Percentiles rank a stretch among this genome's conserved stretches.
phyloP scores from a whole-genome alignment of 2,888 invertebrate genomes.

The Perdita meconis region DNA sequence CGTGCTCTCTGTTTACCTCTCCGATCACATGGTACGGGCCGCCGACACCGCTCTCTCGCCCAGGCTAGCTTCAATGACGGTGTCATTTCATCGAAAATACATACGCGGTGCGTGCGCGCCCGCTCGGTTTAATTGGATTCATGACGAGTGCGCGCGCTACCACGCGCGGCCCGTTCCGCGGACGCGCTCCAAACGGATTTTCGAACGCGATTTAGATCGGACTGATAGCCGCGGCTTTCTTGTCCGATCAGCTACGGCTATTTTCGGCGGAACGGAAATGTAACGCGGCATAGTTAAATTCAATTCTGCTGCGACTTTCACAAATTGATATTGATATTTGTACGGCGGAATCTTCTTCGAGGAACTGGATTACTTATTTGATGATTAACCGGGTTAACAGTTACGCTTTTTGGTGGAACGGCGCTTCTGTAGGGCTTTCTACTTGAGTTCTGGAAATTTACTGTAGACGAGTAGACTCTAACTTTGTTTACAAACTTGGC shows the following conservation, averaged over 20 bases:
- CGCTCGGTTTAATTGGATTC: conserved; percentile 53
- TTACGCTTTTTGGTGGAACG: too few species aligned
- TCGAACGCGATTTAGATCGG: not conserved
- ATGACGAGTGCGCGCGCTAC: conserved; percentile 48
- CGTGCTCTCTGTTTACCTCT: conserved; percentile 83
- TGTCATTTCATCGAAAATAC: conserved; percentile 57
- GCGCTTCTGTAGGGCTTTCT: too few species aligned
- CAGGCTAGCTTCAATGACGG: conserved; percentile 35
- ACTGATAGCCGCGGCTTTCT: not conserved
- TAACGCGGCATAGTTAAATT: not conserved
- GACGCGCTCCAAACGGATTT: not conserved
- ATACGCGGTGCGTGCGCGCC: conserved; percentile 46
- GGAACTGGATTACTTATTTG: too few species aligned
- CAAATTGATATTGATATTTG: too few species aligned
- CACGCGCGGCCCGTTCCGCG: conserved; percentile 26
- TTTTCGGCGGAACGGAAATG: not conserved
- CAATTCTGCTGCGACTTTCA: too few species aligned
- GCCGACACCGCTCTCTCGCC: conserved; percentile 38
- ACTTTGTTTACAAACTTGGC: too few species aligned
- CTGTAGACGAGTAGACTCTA: too few species aligned
- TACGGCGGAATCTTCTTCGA: too few species aligned
- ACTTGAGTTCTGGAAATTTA: too few species aligned
- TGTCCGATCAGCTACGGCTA: not conserved
- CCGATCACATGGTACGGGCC: conserved; percentile 72
- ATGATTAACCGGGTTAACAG: too few species aligned